A percentile compares a stretch with the other conserved stretches of the same genome.
phyloP scores from a whole-genome alignment of 2,888 invertebrate genomes.

The Caenorhabditis imperialis region DNA sequence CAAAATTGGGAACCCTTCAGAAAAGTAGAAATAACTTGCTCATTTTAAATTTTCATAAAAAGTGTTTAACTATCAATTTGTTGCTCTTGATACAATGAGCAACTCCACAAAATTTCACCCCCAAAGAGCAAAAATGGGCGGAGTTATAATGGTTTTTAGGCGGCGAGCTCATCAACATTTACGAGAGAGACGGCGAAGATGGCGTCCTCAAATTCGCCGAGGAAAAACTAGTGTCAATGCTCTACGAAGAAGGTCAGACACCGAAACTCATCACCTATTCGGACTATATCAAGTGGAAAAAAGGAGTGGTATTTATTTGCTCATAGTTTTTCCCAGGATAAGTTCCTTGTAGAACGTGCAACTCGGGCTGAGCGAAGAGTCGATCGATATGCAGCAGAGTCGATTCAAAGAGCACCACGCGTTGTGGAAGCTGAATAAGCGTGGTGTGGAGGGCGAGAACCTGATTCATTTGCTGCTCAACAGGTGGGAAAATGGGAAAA shows the following conservation, averaged over 20 bases:
- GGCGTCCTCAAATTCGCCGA: conserved; percentile 80
- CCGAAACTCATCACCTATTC: conserved; percentile 87
- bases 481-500: conserved; percentile 85
- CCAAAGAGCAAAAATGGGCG: too few species aligned
- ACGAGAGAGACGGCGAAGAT: conserved; percentile 82
- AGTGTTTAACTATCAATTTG: too few species aligned
- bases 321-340: neutral
- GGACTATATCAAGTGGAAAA: conserved; percentile 89
- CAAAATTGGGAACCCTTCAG: too few species aligned
- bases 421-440: conserved; percentile 97
- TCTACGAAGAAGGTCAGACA: conserved; percentile 84
- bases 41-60: too few species aligned
- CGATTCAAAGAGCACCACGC: conserved; percentile 84
- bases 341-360: conserved; percentile 68
- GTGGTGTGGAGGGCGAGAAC: conserved; percentile 95
- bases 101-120: too few species aligned
- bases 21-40: too few species aligned
- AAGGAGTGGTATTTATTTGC: conserved; percentile 66
- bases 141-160: too few species aligned
- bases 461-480: conserved; percentile 94
- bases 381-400: conserved; percentile 85
- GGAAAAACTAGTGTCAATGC: conserved; percentile 74
- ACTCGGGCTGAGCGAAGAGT: conserved; percentile 86
- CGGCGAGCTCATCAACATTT: conserved; percentile 89
- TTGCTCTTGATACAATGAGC: too few species aligned